These are phyloP conservation scores for Dinothrombium tinctorium DNA, from an alignment of 1,140 invertebrate genomes.

Conservation along the genomic window DNA sequence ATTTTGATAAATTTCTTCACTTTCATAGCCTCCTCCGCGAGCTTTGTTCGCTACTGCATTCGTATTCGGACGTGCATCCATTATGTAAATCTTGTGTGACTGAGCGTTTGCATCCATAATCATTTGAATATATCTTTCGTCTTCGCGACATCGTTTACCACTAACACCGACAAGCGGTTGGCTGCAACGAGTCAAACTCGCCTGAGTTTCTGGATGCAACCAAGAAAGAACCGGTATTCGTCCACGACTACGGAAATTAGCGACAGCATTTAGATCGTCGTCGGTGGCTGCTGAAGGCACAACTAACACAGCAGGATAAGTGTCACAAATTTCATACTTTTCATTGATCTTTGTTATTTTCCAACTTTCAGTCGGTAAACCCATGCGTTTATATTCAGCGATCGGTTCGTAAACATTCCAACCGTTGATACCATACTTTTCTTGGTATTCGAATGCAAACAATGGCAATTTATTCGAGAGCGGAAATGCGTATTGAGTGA, in stretches of 20 bases:
- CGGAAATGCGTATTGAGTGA: conserved; percentile 83
- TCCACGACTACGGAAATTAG: conserved; percentile 56
- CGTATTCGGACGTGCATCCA: conserved; percentile 82
- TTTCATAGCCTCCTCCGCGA: conserved; percentile 91
- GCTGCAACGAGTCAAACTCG: conserved; percentile 79
- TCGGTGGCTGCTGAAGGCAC: conserved; percentile 68
- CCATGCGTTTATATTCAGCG: conserved; percentile 75
- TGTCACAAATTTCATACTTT: conserved; percentile 77
- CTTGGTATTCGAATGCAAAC: conserved; percentile 52
- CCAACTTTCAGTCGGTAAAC: conserved; percentile 87
- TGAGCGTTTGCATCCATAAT: conserved; percentile 98
- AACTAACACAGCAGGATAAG: conserved; percentile 80
- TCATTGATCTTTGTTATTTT: conserved; percentile 85
- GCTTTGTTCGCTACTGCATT: conserved; percentile 98
- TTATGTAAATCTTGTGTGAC: conserved; percentile 85
- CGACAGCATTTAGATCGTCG: conserved; percentile 57
- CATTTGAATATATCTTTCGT: conserved; percentile 80
- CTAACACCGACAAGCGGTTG: conserved; percentile 77
- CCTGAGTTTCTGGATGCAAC: conserved; percentile 88
- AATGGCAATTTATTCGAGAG: conserved; percentile 59
- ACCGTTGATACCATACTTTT: conserved; percentile 65
- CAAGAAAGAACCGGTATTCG: conserved; percentile 56
- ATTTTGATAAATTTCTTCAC: conserved; percentile 85
- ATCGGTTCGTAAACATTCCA: conserved; percentile 90
- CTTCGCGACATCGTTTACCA: conserved; percentile 67